Conservation (phyloP, 1,140 invertebrate genomes). For the Spodoptera frugiperda region DNA sequence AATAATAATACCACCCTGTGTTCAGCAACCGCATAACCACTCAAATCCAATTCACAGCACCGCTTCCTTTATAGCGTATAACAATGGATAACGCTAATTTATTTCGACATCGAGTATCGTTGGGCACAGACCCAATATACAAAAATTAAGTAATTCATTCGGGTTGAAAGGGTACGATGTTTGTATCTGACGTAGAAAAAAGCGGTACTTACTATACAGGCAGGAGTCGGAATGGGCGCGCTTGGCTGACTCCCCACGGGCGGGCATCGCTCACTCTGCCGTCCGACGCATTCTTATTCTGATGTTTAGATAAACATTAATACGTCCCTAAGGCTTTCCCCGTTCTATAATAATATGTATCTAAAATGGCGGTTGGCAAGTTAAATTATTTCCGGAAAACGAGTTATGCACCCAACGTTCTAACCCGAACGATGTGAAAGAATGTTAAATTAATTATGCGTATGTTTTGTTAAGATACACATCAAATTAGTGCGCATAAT, state of each 20-base stretch:
- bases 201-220: conserved; percentile 65
- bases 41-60: conserved; percentile 56
- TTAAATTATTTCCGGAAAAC: conserved; percentile 79
- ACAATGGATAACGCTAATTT: conserved; percentile 72
- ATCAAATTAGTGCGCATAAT: conserved; percentile 63
- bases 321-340: conserved; percentile 67
- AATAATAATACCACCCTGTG: conserved; percentile 46
- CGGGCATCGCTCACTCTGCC: conserved; percentile 56
- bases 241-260: conserved; percentile 72
- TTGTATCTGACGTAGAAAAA: conserved; percentile 83
- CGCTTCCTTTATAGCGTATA: conserved; percentile 56
- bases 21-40: conserved; percentile 54
- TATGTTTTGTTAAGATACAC: conserved; percentile 67
- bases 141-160: conserved; percentile 84
- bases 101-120: conserved; percentile 73
- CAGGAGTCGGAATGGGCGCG: conserved; percentile 76
- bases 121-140: conserved; percentile 68
- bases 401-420: conserved; percentile 65
- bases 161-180: conserved; percentile 78
- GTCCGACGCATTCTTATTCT: conserved; percentile 75
- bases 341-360: conserved; percentile 53
- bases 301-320: conserved; percentile 83
- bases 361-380: conserved; percentile 70
- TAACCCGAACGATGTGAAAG: conserved; percentile 63
- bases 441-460: conserved; percentile 74